Percentiles rank a stretch among this genome's conserved stretches.
These are phyloP conservation scores for Hemaris fuciformis DNA, from an alignment of 2,888 invertebrate species.

Conservation along the genomic window DNA sequence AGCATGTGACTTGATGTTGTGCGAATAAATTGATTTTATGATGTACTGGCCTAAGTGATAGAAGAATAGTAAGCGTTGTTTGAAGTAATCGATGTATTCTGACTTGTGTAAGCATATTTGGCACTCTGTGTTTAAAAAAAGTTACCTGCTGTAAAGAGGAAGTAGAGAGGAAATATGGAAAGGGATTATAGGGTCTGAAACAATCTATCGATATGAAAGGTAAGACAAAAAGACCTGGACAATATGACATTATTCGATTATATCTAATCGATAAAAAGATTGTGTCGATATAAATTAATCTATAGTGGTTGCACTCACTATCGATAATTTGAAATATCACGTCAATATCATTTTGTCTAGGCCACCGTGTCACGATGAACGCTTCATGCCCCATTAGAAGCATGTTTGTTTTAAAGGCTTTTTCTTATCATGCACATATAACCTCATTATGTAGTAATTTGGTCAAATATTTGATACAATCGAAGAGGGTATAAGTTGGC, in stretches of 20 bases:
- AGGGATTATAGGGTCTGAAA: too few relatives aligned
- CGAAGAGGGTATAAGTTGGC: not conserved
- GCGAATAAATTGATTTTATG: not conserved
- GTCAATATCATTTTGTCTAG: not conserved
- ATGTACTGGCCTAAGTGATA: too few relatives aligned
- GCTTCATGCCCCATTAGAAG: not conserved
- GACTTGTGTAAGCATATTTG: too few relatives aligned
- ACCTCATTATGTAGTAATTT: not conserved
- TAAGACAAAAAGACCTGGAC: too few relatives aligned
- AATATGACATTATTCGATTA: not conserved
- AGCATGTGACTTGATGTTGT: conserved; percentile 4
- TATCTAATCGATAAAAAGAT: too few relatives aligned
- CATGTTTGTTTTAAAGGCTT: not conserved
- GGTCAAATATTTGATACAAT: not conserved
- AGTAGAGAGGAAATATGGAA: too few relatives aligned
- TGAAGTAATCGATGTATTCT: too few relatives aligned
- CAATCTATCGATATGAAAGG: too few relatives aligned
- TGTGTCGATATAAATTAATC: not conserved
- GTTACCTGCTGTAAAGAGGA: too few relatives aligned
- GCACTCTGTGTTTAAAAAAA: too few relatives aligned
- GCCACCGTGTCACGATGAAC: not conserved
- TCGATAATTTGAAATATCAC: not conserved
- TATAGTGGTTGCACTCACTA: not conserved
- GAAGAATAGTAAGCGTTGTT: too few relatives aligned
- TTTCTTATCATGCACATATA: not conserved